A percentile compares a stretch with the other conserved stretches of the same genome.
Evolutionary conservation across 2,888 invertebrate genomes (phyloP).

Genomic region (Mylabris sibirica): DNA sequence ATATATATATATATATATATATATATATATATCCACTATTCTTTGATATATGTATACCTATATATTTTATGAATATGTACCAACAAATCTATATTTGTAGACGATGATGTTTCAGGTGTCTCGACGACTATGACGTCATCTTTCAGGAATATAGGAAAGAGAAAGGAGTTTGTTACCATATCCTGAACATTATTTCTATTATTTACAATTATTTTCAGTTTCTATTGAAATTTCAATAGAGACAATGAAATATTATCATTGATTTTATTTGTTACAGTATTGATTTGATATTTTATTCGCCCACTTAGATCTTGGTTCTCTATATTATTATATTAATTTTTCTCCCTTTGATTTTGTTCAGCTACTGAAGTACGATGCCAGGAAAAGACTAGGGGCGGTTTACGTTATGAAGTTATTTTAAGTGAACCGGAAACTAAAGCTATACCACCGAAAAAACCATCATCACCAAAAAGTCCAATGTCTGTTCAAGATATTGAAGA

Average conservation of each 20-base stretch:
- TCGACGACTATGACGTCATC: conserved; percentile 36
- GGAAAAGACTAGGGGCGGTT: conserved; percentile 90
- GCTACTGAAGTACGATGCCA: conserved; percentile 92
- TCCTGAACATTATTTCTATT: background rate
- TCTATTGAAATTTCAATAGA: background rate
- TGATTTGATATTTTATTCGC: too few relatives aligned
- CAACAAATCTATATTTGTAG: conserved; percentile 20
- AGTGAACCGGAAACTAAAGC: conserved; percentile 78
- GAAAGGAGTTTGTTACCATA: conserved; percentile 32
- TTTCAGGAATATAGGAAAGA: conserved; percentile 27
- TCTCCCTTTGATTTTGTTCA: conserved; percentile 52
- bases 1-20: background rate
- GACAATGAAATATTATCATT: background rate
- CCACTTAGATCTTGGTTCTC: too few relatives aligned
- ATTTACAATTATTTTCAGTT: background rate
- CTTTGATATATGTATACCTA: background rate
- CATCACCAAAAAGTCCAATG: conserved; percentile 71
- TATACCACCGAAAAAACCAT: conserved; percentile 72
- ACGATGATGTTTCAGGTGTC: conserved; percentile 10
- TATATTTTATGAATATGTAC: conserved; percentile 8
- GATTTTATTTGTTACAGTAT: background rate
- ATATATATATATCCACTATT: background rate
- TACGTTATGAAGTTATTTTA: conserved; percentile 91
- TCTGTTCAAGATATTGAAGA: conserved; percentile 90
- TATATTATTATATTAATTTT: too few relatives aligned